A percentile compares a stretch with the other conserved stretches of the same genome.
Conservation (phyloP, 2,113 vertebrate species). For the Microcebus murinus region DNA sequence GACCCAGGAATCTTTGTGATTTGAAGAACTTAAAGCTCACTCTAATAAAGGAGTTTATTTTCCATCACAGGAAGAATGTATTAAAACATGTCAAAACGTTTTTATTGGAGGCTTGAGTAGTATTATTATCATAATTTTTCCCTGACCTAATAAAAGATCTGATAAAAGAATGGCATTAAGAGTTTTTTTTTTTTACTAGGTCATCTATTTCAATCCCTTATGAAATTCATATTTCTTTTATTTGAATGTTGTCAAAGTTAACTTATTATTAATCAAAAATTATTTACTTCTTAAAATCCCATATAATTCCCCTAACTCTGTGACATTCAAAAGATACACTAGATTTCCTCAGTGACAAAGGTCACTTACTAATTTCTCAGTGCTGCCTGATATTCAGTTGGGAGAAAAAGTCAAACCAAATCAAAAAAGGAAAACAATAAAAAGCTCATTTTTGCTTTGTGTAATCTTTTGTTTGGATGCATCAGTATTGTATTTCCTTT, state of each 20-base stretch:
- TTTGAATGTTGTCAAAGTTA: constrained; percentile 33
- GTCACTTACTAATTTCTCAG: constrained; percentile 27
- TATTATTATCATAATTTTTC: background rate
- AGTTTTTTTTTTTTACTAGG: background rate
- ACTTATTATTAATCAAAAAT: constrained; percentile 18
- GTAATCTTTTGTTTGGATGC: constrained; percentile 14
- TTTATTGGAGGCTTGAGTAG: background rate
- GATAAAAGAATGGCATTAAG: background rate
- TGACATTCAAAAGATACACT: constrained; percentile 11
- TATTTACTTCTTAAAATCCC: constrained; percentile 31
- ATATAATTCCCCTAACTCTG: background rate
- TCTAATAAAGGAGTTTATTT: constrained; percentile 38
- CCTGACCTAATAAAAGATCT: constrained; percentile 8
- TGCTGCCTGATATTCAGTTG: background rate
- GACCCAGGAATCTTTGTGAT: background rate
- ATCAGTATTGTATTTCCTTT: constrained; percentile 6
- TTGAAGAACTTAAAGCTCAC: background rate
- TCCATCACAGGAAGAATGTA: background rate
- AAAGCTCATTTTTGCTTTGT: background rate
- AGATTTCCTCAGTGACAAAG: background rate
- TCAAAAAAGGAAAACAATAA: background rate
- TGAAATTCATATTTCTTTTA: constrained; percentile 3
- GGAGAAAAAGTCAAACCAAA: background rate
- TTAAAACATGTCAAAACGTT: background rate
- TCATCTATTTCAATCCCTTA: constrained; percentile 34